Percentiles rank a stretch among this genome's conserved stretches.
These are phyloP conservation scores for Heterodera carotae DNA, from an alignment of 1,140 invertebrate species.

Conservation along the genomic window DNA sequence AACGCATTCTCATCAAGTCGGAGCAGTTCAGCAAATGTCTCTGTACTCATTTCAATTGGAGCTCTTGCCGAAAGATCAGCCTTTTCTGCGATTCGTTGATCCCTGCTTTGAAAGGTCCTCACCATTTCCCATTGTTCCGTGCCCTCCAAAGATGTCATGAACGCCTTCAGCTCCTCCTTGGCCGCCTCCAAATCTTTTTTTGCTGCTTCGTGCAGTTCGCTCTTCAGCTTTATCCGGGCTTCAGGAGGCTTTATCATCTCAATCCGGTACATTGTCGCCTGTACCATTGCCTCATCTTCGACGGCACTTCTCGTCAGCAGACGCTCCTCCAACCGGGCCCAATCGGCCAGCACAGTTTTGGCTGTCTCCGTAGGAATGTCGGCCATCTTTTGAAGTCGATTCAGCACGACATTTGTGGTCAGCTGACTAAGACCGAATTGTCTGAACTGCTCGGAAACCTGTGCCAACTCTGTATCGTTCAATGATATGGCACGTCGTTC, in stretches of 20 bases:
- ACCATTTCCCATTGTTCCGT: conserved; percentile 18
- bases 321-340: not conserved
- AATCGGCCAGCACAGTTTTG: not conserved
- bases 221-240: not conserved
- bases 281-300: conserved; percentile 14
- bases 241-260: not conserved
- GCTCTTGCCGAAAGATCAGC: not conserved
- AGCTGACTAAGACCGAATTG: not conserved
- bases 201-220: not conserved
- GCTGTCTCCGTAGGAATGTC: not conserved
- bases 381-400: not conserved
- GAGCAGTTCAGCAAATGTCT: not conserved
- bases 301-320: not conserved
- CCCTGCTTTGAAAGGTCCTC: not conserved
- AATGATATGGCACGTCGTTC: not conserved
- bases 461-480: not conserved
- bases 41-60: not conserved
- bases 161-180: conserved; percentile 19
- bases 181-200: conserved; percentile 7
- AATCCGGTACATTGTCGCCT: conserved; percentile 20
- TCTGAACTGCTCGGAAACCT: not conserved
- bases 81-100: not conserved
- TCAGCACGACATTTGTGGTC: not conserved
- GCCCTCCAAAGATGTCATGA: not conserved
- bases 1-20: not conserved